Evolutionary conservation across 2,888 invertebrate genomes (phyloP), one percentile per base, ranked within the genome.

Genomic region (Andrena trimmerana): DNA sequence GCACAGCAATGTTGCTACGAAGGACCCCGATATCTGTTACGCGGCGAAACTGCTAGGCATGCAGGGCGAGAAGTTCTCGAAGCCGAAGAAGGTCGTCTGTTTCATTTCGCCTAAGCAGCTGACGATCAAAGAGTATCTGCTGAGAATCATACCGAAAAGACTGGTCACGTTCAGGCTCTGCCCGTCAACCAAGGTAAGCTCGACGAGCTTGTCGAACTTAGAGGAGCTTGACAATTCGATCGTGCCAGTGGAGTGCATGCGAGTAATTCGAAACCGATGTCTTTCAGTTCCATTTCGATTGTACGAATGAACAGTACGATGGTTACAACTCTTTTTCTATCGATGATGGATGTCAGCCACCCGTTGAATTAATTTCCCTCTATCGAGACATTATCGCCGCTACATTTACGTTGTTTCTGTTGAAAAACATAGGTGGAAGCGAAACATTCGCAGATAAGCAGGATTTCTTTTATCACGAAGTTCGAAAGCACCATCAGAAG

Each of bases 401-500:
- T 80, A 98, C 98, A 29, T 99, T 98, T 94, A 97, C 98, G 1
- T 97, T 98, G 92, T 98, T 98, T 93, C 95, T 99, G 86, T 95
- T 98, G 42, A 98, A 98, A 94, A 98, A 98, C 95, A 98, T 98
- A 94, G 99, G 98, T 69, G 99, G 99, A 2, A 98, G 98, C 63
- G 99, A 99, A 94, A 97, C 98, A 13, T 99, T 99, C 93, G 98
- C 98, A 93, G 96, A 95, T 79, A 97, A 95, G 95, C 98, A 88
- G 93, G 95, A 96, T 87, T 96, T 96, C 92, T 96, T 96, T 92
- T 96, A 96, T 91, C 96, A 96, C 91, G 96, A 96, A 94, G 95
- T 97, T 42, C 95, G 98, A 88, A 97, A 97, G 91, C 97, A 96
- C 90, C 98, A 98, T 94, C 96, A 97, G 88, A 97, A 97, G 78